phyloP scores from a whole-genome alignment of 2,888 invertebrate species.

The Osmoderma eremita region DNA sequence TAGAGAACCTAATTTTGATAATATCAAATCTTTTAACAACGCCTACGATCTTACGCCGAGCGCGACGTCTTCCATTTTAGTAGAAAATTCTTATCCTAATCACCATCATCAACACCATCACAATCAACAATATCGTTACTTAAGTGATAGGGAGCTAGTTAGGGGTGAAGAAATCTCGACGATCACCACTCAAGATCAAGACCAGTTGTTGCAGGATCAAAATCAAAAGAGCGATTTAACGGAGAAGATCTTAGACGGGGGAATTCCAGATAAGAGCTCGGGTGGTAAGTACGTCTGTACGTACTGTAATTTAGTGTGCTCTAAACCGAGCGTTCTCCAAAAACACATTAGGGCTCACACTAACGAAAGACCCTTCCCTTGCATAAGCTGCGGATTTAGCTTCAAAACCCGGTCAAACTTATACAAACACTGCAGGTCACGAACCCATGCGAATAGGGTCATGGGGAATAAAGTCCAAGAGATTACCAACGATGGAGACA shows the following conservation, averaged over 20 bases:
- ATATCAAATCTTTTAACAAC: constrained; percentile 27
- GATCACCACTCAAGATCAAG: constrained; percentile 41
- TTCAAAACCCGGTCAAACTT: constrained; percentile 95
- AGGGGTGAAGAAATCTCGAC: constrained; percentile 46
- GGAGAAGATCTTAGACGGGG: constrained; percentile 23
- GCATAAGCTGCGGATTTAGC: constrained; percentile 87
- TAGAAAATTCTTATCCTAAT: constrained; percentile 55
- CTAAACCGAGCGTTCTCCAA: constrained; percentile 92
- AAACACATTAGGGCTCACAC: constrained; percentile 95
- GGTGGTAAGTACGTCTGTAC: constrained; percentile 84
- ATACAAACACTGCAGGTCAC: constrained; percentile 83
- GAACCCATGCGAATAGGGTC: constrained; percentile 62
- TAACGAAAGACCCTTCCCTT: constrained; percentile 92
- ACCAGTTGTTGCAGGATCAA: constrained; percentile 17
- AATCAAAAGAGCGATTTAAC: constrained; percentile 9
- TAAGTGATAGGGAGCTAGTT: constrained; percentile 47
- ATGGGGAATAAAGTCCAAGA: constrained; percentile 60
- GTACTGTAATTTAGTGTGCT: constrained; percentile 88
- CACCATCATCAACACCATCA: too few relatives aligned
- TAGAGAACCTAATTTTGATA: constrained; percentile 58
- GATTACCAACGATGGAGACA: constrained; percentile 47
- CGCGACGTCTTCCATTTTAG: constrained; percentile 59
- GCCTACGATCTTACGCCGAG: constrained; percentile 51
- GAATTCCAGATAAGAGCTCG: constrained; percentile 46
- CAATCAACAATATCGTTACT: constrained; percentile 45